Evolutionary conservation across 2,888 invertebrate genomes (phyloP).

Genomic region (Pimpla rufipes): DNA sequence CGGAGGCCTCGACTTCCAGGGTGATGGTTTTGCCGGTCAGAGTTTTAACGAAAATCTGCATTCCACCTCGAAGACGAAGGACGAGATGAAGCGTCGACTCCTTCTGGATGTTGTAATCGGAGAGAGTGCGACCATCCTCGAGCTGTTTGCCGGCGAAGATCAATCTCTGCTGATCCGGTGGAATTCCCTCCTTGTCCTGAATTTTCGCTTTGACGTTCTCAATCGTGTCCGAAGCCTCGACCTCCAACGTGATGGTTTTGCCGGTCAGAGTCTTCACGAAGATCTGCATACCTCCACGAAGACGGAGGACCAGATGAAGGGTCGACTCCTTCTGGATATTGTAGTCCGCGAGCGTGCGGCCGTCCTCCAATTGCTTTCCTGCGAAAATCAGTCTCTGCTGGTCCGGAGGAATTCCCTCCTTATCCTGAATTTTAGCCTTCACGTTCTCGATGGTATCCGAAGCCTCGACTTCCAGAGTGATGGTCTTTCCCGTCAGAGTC

Average conservation of each 20-base stretch:
- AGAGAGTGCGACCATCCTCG: constrained; percentile 45
- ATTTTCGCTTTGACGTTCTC: constrained; percentile 51
- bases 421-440: constrained; percentile 66
- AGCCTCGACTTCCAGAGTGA: constrained; percentile 72
- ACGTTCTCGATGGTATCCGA: constrained; percentile 69
- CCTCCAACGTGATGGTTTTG: constrained; percentile 50
- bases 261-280: constrained; percentile 53
- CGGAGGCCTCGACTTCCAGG: constrained; percentile 71
- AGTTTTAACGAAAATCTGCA: constrained; percentile 72
- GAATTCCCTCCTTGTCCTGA: constrained; percentile 53
- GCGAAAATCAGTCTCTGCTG: constrained; percentile 72
- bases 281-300: constrained; percentile 51
- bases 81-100: constrained; percentile 53
- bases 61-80: constrained; percentile 60
- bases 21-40: constrained; percentile 72
- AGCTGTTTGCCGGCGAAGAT: constrained; percentile 58
- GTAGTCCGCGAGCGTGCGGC: constrained; percentile 66
- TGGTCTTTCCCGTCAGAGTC: constrained; percentile 72
- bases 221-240: constrained; percentile 45
- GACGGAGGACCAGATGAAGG: constrained; percentile 52
- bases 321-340: constrained; percentile 61
- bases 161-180: constrained; percentile 53
- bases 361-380: constrained; percentile 71
- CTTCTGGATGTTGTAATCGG: constrained; percentile 57
- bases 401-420: constrained; percentile 72